Evolutionary conservation across 2,113 vertebrate genomes (phyloP).

Genomic region (Psophia crepitans): DNA sequence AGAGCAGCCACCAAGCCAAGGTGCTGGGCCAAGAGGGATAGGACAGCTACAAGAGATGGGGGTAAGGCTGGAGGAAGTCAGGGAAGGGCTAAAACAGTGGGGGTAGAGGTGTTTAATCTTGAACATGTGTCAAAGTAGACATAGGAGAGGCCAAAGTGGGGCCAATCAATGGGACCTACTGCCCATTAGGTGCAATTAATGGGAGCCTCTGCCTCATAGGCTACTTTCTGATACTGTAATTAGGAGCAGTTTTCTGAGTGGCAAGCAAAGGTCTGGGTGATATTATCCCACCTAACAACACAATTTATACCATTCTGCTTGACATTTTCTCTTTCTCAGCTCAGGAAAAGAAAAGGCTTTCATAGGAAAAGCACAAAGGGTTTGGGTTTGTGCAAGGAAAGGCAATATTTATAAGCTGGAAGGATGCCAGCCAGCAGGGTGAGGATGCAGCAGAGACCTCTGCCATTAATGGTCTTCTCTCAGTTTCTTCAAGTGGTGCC

Average conservation of each 20-base stretch:
- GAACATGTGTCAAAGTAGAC: background rate
- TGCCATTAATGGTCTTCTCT: background rate
- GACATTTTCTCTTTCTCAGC: background rate
- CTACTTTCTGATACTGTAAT: background rate
- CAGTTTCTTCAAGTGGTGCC: background rate
- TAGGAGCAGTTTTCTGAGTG: background rate
- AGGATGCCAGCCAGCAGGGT: background rate
- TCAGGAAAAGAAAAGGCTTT: background rate
- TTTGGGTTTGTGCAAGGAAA: background rate
- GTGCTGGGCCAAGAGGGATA: background rate
- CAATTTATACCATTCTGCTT: background rate
- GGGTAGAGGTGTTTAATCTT: background rate
- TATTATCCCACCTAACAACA: rapidly evolving
- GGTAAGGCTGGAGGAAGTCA: background rate
- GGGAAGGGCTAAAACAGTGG: background rate
- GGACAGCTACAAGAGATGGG: background rate
- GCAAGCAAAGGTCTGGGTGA: background rate
- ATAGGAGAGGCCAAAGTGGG: background rate
- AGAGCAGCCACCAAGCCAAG: background rate
- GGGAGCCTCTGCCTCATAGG: background rate
- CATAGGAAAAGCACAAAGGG: background rate
- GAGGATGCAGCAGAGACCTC: background rate
- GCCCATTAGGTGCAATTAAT: too few species aligned
- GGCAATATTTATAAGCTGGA: background rate
- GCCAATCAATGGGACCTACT: background rate